Evolutionary conservation across 1,140 invertebrate genomes (phyloP).

Genomic region (Sinonovacula constricta): DNA sequence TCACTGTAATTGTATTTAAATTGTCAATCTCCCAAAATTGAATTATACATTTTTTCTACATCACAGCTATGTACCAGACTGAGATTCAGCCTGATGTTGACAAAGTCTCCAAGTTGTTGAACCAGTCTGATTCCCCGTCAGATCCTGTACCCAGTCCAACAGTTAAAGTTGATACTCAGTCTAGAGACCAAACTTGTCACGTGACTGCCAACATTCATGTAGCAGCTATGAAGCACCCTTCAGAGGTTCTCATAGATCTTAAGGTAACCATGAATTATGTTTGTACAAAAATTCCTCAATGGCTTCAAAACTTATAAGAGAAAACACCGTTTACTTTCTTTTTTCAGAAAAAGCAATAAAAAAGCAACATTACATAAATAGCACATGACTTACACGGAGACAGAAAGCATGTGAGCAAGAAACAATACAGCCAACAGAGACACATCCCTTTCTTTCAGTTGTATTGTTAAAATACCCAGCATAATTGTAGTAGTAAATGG

Average conservation of each 20-base stretch:
- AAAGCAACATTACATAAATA: no score
- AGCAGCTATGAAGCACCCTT: slow-evolving; percentile 31
- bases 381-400: no score
- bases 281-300: background rate
- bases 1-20: no score
- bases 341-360: background rate
- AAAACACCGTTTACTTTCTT: background rate
- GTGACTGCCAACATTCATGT: slow-evolving; percentile 5
- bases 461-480: no score
- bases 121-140: background rate
- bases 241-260: slow-evolving; percentile 48
- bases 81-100: slow-evolving; percentile 41
- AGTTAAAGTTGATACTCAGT: background rate
- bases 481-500: no score
- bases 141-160: background rate
- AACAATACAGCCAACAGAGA: no score
- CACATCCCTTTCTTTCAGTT: background rate
- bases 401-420: no score
- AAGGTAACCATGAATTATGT: slow-evolving; percentile 22
- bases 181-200: background rate
- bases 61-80: slow-evolving; percentile 49
- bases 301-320: background rate
- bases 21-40: no score
- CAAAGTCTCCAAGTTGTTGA: slow-evolving; percentile 23
- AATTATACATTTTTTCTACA: background rate